Evolutionary conservation across 2,113 vertebrate genomes (phyloP).

Genomic region (Motacilla alba): DNA sequence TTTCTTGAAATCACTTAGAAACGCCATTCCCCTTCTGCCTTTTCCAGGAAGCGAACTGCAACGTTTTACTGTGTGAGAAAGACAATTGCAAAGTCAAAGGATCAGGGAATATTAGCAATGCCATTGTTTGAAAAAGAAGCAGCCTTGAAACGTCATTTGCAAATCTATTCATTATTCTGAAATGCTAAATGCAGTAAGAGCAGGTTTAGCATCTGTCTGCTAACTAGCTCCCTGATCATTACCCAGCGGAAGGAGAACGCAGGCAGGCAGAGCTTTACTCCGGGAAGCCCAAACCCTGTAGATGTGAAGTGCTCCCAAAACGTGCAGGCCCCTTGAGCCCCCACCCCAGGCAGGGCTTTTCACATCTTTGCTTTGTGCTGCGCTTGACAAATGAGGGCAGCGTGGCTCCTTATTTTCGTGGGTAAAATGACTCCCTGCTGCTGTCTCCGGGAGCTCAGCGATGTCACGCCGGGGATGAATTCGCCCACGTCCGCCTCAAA

Average conservation of each 20-base stretch:
- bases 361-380: constrained; percentile 42
- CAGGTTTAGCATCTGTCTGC: constrained; percentile 57
- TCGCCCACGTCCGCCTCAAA: neutral
- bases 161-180: constrained; percentile 70
- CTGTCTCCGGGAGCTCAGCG: neutral
- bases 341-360: neutral
- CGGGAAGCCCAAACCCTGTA: neutral
- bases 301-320: constrained; percentile 29
- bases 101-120: constrained; percentile 52
- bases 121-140: constrained; percentile 60
- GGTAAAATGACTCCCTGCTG: neutral
- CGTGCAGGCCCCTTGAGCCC: neutral
- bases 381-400: constrained; percentile 22
- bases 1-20: neutral
- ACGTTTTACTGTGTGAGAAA: neutral
- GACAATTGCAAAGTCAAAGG: constrained; percentile 41
- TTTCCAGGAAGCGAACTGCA: neutral
- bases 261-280: constrained; percentile 11
- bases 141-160: constrained; percentile 58
- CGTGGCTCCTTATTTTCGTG: constrained; percentile 44
- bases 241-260: constrained; percentile 20
- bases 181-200: constrained; percentile 45
- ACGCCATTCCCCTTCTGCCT: neutral
- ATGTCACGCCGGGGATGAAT: neutral
- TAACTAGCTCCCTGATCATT: constrained; percentile 47